Conservation (phyloP, 1,140 invertebrate species). For the Holcopasites calliopsidis region DNA sequence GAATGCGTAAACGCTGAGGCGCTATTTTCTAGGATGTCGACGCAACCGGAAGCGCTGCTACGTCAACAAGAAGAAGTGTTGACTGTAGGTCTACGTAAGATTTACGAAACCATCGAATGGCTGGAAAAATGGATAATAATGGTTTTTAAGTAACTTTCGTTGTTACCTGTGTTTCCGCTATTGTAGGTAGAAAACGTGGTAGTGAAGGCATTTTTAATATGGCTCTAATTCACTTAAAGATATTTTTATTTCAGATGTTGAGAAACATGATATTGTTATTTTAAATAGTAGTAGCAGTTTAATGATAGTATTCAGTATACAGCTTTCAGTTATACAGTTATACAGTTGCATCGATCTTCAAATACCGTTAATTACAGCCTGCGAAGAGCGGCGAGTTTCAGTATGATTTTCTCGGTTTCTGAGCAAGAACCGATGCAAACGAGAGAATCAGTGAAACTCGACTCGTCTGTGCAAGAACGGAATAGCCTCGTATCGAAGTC, state of each 20-base stretch:
- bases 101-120: not conserved
- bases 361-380: not conserved
- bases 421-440: not conserved
- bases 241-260: no score
- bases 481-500: not conserved
- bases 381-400: not conserved
- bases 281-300: no score
- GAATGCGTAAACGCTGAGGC: not conserved
- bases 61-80: not conserved
- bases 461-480: not conserved
- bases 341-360: no score
- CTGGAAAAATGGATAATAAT: not conserved
- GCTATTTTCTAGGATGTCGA: no score
- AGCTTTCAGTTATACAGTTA: no score
- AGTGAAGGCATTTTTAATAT: no score
- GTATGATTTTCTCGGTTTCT: not conserved
- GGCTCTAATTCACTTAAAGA: no score
- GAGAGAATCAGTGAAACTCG: conserved; percentile 3
- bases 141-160: not conserved
- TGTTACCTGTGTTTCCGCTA: no score
- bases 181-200: no score
- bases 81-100: not conserved
- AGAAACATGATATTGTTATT: no score
- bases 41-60: no score
- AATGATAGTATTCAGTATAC: no score